These are phyloP conservation scores for Mungos mungo DNA, from an alignment of 2,113 vertebrate species.

Conservation along the genomic window DNA sequence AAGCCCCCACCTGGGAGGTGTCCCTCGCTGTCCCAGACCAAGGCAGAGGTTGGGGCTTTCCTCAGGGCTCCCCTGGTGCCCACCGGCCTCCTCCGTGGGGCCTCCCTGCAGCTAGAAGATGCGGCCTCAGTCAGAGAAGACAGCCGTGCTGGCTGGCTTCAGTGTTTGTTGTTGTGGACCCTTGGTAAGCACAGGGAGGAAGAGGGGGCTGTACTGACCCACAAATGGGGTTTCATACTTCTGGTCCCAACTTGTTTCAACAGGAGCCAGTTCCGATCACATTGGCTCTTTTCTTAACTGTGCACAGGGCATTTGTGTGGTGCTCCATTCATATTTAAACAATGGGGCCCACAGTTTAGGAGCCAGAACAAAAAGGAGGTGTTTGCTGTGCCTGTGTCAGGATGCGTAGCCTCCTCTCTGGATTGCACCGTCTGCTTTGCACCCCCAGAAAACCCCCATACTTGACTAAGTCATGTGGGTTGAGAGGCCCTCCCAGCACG, in stretches of 20 bases:
- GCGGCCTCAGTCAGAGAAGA: not conserved
- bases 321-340: not conserved
- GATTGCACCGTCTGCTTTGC: not conserved
- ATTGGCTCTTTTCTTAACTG: not conserved
- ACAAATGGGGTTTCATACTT: not conserved
- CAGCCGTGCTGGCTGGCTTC: not conserved
- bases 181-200: not conserved
- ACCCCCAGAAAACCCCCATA: not conserved
- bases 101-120: not conserved
- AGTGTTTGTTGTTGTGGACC: not conserved
- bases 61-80: accelerated
- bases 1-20: not conserved
- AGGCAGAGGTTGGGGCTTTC: not conserved
- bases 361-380: not conserved
- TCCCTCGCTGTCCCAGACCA: too few species aligned
- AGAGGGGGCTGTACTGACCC: not conserved
- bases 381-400: not conserved
- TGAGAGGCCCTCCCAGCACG: not conserved
- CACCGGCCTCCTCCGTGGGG: not conserved
- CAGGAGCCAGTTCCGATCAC: not conserved
- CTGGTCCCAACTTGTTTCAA: not conserved
- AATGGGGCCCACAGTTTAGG: not conserved
- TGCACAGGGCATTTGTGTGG: not conserved
- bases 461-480: not conserved
- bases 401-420: not conserved